Evolutionary conservation across 2,797 vertebrate genomes (phyloP).

Genomic region (Aulostomus chinensis): DNA sequence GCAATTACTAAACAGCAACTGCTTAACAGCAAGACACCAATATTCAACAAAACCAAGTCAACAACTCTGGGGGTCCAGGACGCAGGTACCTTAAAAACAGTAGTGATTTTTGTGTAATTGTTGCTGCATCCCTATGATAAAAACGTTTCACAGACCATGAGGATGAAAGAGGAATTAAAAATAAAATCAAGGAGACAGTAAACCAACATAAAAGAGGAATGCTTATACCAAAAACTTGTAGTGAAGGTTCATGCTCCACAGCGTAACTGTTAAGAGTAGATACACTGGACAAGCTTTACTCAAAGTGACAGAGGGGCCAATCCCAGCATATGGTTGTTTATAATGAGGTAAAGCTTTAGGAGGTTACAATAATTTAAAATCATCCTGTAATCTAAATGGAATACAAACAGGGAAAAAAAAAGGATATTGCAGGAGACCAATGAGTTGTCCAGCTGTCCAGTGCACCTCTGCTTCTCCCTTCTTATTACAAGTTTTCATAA

Average conservation of each 20-base stretch:
- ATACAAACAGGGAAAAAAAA: conserved; percentile 60
- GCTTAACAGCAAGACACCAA: conserved; percentile 60
- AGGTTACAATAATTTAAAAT: conserved; percentile 61
- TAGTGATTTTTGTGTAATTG: conserved; percentile 67
- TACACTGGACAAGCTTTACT: conserved; percentile 71
- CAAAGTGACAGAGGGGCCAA: conserved; percentile 39
- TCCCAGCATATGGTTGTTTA: conserved; percentile 32
- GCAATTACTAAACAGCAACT: conserved; percentile 65
- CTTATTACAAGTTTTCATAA: conserved; percentile 76
- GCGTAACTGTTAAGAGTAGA: conserved; percentile 67
- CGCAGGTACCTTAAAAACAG: conserved; percentile 73
- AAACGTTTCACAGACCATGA: conserved; percentile 73
- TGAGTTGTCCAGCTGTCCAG: conserved; percentile 66
- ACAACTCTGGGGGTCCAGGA: conserved; percentile 74
- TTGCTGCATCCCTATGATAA: conserved; percentile 72
- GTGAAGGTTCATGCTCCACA: conserved; percentile 67
- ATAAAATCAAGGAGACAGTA: conserved; percentile 57
- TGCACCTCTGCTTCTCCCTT: conserved; percentile 75
- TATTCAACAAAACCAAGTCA: conserved; percentile 61
- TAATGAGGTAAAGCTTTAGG: conserved; percentile 63
- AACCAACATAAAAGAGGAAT: conserved; percentile 78
- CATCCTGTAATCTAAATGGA: conserved; percentile 41
- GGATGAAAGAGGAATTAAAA: conserved; percentile 63
- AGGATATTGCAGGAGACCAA: conserved; percentile 47
- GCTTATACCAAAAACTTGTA: conserved; percentile 78